Conservation (phyloP, 2,797 vertebrate species). For the Falco berigora region DNA sequence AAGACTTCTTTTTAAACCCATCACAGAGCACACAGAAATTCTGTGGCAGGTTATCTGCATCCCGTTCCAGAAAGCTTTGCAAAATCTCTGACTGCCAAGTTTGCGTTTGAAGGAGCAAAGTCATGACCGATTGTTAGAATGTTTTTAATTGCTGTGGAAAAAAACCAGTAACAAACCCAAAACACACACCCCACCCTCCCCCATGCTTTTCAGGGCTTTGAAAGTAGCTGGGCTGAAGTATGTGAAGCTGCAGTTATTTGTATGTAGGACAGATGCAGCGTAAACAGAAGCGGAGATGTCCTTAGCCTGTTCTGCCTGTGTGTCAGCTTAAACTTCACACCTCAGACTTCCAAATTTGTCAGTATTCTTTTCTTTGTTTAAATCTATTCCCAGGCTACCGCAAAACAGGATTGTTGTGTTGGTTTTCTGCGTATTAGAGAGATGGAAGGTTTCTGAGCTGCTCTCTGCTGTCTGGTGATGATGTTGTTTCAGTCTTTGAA, state of each 20-base stretch:
- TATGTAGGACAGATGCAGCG: not conserved
- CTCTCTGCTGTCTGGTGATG: not conserved
- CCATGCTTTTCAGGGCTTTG: not conserved
- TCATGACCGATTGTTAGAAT: slow-evolving; percentile 22
- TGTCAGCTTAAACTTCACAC: not conserved
- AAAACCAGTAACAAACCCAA: not conserved
- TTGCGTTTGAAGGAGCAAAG: slow-evolving; percentile 1
- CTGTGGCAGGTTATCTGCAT: slow-evolving; percentile 20
- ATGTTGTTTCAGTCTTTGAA: not conserved
- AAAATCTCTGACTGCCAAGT: slow-evolving; percentile 3
- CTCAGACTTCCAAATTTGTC: not conserved
- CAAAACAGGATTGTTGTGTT: not conserved
- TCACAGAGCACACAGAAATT: not conserved
- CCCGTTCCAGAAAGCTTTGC: slow-evolving; percentile 14
- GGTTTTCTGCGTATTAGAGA: not conserved
- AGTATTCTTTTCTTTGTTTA: not conserved
- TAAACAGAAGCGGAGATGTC: not conserved
- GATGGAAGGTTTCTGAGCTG: not conserved
- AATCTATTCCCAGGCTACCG: not conserved
- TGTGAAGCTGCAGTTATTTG: not conserved
- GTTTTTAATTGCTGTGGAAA: slow-evolving; percentile 32
- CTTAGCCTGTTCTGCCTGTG: not conserved
- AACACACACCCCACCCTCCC: not conserved
- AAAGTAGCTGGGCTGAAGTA: not conserved
- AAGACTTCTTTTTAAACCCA: slow-evolving; percentile 17